Evolutionary conservation across 2,888 invertebrate genomes (phyloP), one percentile per base, ranked within the genome.

Genomic region (Acleris holmiana): DNA sequence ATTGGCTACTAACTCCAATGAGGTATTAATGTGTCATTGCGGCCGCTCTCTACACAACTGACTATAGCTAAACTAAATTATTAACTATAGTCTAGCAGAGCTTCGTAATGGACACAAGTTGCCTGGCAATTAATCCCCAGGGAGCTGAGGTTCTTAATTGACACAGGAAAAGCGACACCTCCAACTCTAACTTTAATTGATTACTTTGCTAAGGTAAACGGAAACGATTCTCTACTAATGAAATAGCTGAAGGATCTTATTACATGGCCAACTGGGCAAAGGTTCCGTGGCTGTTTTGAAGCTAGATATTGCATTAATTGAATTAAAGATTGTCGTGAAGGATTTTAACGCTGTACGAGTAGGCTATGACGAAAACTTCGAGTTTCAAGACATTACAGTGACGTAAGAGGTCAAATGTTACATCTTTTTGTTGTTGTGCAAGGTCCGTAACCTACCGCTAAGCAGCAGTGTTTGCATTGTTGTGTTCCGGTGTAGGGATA

Each of bases 161-260:
- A 67, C 68, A 66, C 61, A 53, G 65, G 63, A 67, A 67, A 67
- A 51, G 63, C 56, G 68, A 68, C 67, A 66, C 66, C 58, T 65
- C 49, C 51, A 48, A 50, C 35, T 68, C 51, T 19, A 63, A 64
- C 59, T 54, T 63, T 68, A 66, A 69, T 69, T 69, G 69, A 66
- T 69, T 67, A 66, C 62, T 68, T 49, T 59, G 50, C 61, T 18
- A 68, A 66, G 51, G 66, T 66, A 65, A 67, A 67, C 59, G 46
- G 64, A 56, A 59, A 59, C 65, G 48, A 40, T 55, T 61, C 47
- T 47, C 23, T 23, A 40, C 54, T 61, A 48, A 57, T 57, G 29
- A 57, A 57, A 57, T 57, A 47, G 25, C 29, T 47, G 29, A 55
- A 55, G 29, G 56, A 57, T 57, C 47, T 47, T 47, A 47, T 57